A percentile compares a stretch with the other conserved stretches of the same genome.
Evolutionary conservation across 2,113 vertebrate genomes (phyloP).

Genomic region (Cepphus grylle): DNA sequence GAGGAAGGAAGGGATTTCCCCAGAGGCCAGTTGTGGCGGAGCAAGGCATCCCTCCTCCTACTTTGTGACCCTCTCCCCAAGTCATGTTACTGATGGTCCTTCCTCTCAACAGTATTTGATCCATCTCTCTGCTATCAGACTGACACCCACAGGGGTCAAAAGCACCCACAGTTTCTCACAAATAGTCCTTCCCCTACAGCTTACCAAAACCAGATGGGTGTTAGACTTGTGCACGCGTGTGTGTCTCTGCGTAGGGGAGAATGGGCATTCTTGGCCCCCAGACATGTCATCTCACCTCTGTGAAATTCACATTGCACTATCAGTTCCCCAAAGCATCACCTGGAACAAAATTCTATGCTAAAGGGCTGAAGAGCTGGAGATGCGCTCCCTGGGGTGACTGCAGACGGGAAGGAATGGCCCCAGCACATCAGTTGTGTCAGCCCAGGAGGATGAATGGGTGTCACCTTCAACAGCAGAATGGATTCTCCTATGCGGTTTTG

Average conservation of each 20-base stretch:
- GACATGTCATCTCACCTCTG: background rate
- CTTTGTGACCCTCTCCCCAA: background rate
- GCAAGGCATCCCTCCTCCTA: background rate
- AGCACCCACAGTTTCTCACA: background rate
- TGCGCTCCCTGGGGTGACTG: background rate
- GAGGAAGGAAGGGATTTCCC: background rate
- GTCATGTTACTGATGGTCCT: background rate
- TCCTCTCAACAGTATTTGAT: background rate
- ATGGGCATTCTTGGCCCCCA: background rate
- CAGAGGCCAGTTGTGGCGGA: background rate
- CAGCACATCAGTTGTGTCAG: background rate
- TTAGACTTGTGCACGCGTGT: background rate
- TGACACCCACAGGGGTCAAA: background rate
- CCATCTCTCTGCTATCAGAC: background rate
- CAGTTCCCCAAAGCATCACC: background rate
- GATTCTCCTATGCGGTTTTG: background rate
- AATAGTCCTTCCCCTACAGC: background rate
- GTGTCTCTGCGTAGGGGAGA: background rate
- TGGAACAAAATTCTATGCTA: background rate
- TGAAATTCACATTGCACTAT: background rate
- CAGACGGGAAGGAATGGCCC: fast-evolving
- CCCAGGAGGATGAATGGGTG: background rate
- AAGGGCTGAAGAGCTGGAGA: background rate
- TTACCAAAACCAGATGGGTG: background rate
- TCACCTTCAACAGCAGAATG: background rate